Evolutionary conservation across 2,113 vertebrate species (phyloP), one percentile per base, ranked within the genome.

Genomic region (Chaetorhynchus papuensis): DNA sequence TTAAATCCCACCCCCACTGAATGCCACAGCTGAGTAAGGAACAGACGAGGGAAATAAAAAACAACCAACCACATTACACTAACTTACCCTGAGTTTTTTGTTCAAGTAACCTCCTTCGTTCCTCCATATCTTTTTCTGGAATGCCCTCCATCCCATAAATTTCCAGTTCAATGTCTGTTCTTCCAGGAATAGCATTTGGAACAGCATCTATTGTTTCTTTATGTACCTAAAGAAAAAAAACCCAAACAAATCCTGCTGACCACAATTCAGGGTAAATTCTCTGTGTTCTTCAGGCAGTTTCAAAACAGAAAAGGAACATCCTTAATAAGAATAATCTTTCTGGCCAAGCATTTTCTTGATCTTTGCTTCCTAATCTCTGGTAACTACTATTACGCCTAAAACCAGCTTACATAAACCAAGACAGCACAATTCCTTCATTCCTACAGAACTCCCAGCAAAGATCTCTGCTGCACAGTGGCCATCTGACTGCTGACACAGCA

Each of bases 101-200:
- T 97, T 99, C 99, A 94, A 99, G 98, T 45, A 99, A 97, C 50
- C 99, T 96, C 74, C 99, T 98, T 91, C 99, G 98, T 87, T 99
- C 99, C 95, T 99, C 99, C 99, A 99, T 99, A 70, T 99, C 99
- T 97, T 99, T 99, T 84, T 99, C 99, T 88, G 99, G 99, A 98
- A 99, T 99, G 79, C 99, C 99, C 87, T 99, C 99, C 99, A 99
- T 99, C 68, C 99, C 99, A 65, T 99, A 99, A 90, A 99, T 99
- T 98, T 99, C 99, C 98, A 99, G 97, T 95, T 99, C 99, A 64
- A 99, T 99, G 79, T 99, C 99, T 68, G 98, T 99, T 97, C 99
- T 98, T 92, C 99, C 99, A 11, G 99, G 99, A 97, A 99, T 99
- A 49, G 99, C 99, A 97, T 99, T 99, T 92, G 99, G 99, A 92